Conservation (phyloP, 1,140 invertebrate genomes). For the Bombus soroeensis region DNA sequence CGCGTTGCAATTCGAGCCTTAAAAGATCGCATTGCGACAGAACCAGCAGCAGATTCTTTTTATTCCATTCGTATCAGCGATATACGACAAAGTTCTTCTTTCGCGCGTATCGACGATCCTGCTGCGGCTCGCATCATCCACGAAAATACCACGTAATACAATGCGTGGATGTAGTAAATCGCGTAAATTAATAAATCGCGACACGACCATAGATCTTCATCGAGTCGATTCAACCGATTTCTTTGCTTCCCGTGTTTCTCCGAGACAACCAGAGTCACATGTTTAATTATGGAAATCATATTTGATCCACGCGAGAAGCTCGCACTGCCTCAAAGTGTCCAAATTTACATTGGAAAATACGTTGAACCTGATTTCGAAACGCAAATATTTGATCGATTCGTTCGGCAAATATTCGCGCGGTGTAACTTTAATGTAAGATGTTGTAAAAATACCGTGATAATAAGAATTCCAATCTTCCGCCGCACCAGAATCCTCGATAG, state of each 20-base stretch:
- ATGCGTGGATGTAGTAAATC: neutral
- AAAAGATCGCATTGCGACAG: slow-evolving; percentile 54
- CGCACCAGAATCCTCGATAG: neutral
- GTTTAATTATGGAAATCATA: neutral
- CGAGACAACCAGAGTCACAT: neutral
- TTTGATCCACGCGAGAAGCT: neutral
- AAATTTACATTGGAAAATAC: slow-evolving; percentile 30
- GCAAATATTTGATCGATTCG: slow-evolving; percentile 8
- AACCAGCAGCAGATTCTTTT: slow-evolving; percentile 35
- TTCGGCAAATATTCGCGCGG: neutral
- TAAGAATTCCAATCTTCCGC: slow-evolving; percentile 37
- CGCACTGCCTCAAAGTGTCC: neutral
- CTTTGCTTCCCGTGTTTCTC: neutral
- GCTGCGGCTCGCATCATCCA: slow-evolving; percentile 11
- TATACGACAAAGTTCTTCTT: slow-evolving; percentile 36
- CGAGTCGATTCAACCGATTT: neutral
- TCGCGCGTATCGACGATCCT: slow-evolving; percentile 9
- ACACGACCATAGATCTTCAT: neutral
- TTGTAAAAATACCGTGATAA: neutral
- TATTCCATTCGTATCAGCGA: slow-evolving; percentile 7
- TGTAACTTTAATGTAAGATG: neutral
- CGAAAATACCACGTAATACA: slow-evolving; percentile 36
- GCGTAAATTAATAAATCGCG: neutral
- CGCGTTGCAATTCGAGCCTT: slow-evolving; percentile 52
- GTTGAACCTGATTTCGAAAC: neutral